These are phyloP conservation scores for Nymphalis polychloros DNA, from an alignment of 2,888 invertebrate genomes.

Conservation along the genomic window DNA sequence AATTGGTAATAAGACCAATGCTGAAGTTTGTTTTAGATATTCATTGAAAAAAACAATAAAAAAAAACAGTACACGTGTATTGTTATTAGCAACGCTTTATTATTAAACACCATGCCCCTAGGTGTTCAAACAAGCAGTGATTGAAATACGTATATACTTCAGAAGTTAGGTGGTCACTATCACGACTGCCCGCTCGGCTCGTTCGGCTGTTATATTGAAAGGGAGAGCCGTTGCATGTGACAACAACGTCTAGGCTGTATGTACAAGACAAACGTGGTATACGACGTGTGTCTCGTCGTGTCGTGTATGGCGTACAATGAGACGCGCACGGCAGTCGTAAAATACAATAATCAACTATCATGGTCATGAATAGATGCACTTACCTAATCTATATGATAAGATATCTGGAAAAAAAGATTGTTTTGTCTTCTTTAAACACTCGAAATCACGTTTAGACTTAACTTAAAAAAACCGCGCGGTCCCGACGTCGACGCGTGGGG, in stretches of 20 bases:
- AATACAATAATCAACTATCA: conserved; percentile 7
- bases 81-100: background rate
- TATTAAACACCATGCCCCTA: background rate
- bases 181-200: background rate
- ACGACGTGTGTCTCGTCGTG: too few relatives aligned
- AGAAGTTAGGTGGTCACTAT: background rate
- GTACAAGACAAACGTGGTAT: background rate
- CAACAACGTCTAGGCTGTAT: background rate
- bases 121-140: background rate
- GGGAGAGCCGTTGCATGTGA: too few relatives aligned
- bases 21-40: background rate
- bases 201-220: background rate
- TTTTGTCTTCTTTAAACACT: conserved; percentile 25
- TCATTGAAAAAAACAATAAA: background rate
- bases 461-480: background rate
- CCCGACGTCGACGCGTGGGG: too few relatives aligned
- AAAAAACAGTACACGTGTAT: background rate
- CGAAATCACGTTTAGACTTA: background rate
- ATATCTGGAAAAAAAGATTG: conserved; percentile 32
- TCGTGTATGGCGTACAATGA: background rate
- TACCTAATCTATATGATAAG: conserved; percentile 28
- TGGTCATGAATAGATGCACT: conserved; percentile 17
- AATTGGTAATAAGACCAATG: background rate
- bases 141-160: background rate
- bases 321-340: background rate